phyloP scores from a whole-genome alignment of 2,797 vertebrate genomes.

The Gymnocypris eckloni region DNA sequence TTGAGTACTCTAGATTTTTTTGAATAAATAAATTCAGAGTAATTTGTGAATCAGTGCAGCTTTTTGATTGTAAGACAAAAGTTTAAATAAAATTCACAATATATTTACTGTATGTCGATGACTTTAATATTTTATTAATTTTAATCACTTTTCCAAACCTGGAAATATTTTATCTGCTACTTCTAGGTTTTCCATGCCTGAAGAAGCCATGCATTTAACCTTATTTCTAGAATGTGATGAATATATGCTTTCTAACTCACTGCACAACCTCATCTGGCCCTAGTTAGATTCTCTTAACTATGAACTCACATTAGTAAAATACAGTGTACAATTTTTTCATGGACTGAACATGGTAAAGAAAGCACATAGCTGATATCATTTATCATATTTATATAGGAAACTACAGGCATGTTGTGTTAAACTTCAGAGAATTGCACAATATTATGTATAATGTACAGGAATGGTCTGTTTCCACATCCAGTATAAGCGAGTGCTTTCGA shows the following conservation, averaged over 20 bases:
- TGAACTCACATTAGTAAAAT: constrained; percentile 11
- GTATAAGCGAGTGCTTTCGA: neutral
- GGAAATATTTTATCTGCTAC: neutral
- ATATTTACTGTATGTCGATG: neutral
- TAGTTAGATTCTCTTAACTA: neutral
- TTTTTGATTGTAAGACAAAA: neutral
- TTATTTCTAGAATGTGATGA: constrained; percentile 8
- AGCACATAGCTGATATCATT: neutral
- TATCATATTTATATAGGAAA: neutral
- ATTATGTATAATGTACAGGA: neutral
- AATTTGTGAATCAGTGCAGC: neutral
- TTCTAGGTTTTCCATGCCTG: neutral
- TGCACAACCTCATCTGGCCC: constrained; percentile 15
- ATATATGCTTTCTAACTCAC: constrained; percentile 10
- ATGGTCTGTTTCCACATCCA: neutral
- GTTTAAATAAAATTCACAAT: neutral
- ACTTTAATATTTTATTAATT: neutral
- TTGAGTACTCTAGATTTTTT: neutral
- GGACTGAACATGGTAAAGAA: neutral
- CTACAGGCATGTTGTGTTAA: neutral
- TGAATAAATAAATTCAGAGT: neutral
- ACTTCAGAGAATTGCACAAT: neutral
- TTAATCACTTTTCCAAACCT: neutral
- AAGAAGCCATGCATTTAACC: neutral
- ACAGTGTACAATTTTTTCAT: neutral